Base-by-base conservation (phyloP, 2,888 invertebrate species). In the Poecilobothrus nobilitatus region DNA sequence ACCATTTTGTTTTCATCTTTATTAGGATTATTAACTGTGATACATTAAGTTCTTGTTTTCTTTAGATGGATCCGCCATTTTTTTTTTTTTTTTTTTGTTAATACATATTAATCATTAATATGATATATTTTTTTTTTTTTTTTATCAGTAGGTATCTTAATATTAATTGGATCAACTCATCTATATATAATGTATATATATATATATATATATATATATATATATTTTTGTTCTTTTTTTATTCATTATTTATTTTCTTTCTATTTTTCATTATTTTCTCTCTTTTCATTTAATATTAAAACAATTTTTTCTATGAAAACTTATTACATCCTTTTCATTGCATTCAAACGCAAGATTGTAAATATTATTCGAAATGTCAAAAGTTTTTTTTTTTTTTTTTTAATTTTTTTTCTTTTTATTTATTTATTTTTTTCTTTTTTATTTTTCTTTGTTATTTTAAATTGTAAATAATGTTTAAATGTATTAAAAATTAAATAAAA, bases 311-410 rank as follows among this genome's bases (percentile, higher is more conserved):
- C 53, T 12, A 6, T 12, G 18, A 53, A 53, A 53, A 53, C 53
- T 53, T 53, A 53, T 53, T 53, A 53, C 53, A 53, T 53, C 53
- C 53, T 53, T 53, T 53, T 53, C 53, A n/a, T 53, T 53, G 53
- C 53, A 53, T 53, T 53, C 53, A 53, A 53, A 53, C 53, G 18
- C 53, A 53, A 53, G 53, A 53, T 53, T 53, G 53, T 53, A 53
- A 53, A 53, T 18, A 53, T 53, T 53, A 18, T 53, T n/a, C n/a
- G 18, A 53, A n/a, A 53, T 53, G 53, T 53, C 53, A 53, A 53
- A 53, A 9, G 9, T 41, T 41, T 41, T 3, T 41, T 41, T 41
- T 41, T 41, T 8, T 41, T 41, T 15, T 5, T 27, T 5, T 27
- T 5, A 4, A 2, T 27, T 27, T 27, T 27, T 27, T 27, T 5